Conservation (phyloP, 1,140 invertebrate genomes). For the Tribolium castaneum region DNA sequence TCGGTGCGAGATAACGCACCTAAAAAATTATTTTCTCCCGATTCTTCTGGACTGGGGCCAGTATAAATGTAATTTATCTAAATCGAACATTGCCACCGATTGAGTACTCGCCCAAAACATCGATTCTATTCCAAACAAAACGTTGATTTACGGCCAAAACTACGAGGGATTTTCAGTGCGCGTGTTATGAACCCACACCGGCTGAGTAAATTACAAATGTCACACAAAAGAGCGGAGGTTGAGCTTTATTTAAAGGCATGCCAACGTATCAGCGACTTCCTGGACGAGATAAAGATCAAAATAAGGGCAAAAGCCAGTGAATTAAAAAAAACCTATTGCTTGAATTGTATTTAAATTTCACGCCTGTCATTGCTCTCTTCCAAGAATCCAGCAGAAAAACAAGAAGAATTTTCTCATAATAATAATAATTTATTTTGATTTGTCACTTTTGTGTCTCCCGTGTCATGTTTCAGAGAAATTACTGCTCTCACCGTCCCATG, state of each 20-base stretch:
- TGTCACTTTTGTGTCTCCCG: not conserved
- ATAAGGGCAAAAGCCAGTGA: too few species aligned
- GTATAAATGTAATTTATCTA: constrained; percentile 22
- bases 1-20: not conserved
- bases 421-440: constrained; percentile 2
- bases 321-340: too few species aligned
- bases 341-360: not conserved
- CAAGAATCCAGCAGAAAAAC: not conserved
- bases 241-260: not conserved
- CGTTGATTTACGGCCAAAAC: constrained; percentile 7
- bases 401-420: not conserved
- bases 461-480: not conserved
- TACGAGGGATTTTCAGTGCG: not conserved
- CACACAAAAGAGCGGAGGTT: constrained; percentile 4
- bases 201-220: constrained; percentile 22
- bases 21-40: not conserved
- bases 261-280: not conserved
- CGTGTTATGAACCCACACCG: constrained; percentile 4
- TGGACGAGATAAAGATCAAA: not conserved
- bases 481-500: not conserved
- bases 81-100: constrained; percentile 17
- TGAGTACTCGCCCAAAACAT: constrained; percentile 7
- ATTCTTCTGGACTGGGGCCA: constrained; percentile 10
- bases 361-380: not conserved
- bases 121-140: constrained; percentile 11